phyloP scores from a whole-genome alignment of 2,797 vertebrate genomes.

The Pitangus sulphuratus region DNA sequence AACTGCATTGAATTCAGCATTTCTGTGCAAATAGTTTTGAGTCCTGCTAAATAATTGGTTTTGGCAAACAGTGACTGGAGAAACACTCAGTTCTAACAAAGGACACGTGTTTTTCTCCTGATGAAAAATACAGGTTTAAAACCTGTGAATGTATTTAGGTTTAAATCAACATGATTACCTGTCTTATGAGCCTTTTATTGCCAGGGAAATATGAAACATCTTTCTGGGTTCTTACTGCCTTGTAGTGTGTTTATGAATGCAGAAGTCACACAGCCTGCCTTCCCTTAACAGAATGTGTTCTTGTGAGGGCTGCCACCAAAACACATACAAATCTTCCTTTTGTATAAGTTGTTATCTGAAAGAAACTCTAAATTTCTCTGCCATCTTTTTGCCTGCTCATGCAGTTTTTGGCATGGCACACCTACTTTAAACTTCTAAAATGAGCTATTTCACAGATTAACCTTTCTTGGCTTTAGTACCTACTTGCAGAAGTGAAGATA shows the following conservation, averaged over 20 bases:
- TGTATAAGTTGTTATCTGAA: background rate
- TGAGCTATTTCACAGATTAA: background rate
- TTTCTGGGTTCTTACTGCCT: background rate
- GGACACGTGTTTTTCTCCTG: background rate
- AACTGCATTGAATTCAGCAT: background rate
- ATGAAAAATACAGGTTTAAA: background rate
- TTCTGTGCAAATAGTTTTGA: background rate
- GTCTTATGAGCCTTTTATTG: background rate
- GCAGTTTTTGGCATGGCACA: background rate
- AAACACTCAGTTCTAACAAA: background rate
- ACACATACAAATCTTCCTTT: fast-evolving
- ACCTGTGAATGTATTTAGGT: background rate
- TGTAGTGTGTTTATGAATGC: background rate
- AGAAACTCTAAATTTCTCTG: background rate
- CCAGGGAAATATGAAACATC: background rate
- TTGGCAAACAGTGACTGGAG: background rate
- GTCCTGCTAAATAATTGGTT: background rate
- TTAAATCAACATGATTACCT: background rate
- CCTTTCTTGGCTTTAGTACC: background rate
- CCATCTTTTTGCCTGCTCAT: background rate
- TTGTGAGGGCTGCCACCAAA: background rate
- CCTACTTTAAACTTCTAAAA: background rate
- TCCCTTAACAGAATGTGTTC: background rate
- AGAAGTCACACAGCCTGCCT: background rate
- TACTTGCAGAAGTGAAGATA: background rate